These are phyloP conservation scores for Clunio marinus DNA, from an alignment of 2,888 invertebrate genomes.

Conservation along the genomic window DNA sequence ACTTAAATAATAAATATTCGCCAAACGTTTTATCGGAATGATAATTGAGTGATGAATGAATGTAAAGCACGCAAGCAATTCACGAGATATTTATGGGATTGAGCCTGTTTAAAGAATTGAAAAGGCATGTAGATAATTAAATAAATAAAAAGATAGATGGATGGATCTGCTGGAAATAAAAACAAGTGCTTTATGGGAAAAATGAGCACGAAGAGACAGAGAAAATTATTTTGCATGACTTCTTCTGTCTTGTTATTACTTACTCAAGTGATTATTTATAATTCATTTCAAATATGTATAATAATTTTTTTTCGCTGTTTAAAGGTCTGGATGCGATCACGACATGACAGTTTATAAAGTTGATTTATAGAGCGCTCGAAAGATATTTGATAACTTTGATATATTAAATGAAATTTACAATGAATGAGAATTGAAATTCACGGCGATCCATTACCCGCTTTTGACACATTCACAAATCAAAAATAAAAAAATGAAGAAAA, in stretches of 20 bases:
- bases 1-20: too few relatives aligned
- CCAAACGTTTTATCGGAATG: too few relatives aligned
- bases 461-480: not conserved
- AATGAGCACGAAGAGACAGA: too few relatives aligned
- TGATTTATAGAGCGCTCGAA: not conserved
- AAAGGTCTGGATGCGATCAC: not conserved
- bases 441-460: not conserved
- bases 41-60: not conserved
- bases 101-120: not conserved
- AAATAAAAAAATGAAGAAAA: too few relatives aligned
- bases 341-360: not conserved
- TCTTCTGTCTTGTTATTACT: too few relatives aligned
- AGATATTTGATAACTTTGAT: slow-evolving; percentile 10
- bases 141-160: not conserved
- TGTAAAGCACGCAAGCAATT: not conserved
- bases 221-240: too few relatives aligned
- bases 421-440: not conserved
- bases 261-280: too few relatives aligned
- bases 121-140: not conserved
- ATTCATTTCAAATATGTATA: too few relatives aligned
- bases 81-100: not conserved
- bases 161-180: slow-evolving; percentile 2
- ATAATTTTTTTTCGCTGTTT: too few relatives aligned
- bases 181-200: not conserved
- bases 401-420: slow-evolving; percentile 4